These are phyloP conservation scores for Drosophila setosimentum DNA, from an alignment of 2,888 invertebrate species.

Conservation along the genomic window DNA sequence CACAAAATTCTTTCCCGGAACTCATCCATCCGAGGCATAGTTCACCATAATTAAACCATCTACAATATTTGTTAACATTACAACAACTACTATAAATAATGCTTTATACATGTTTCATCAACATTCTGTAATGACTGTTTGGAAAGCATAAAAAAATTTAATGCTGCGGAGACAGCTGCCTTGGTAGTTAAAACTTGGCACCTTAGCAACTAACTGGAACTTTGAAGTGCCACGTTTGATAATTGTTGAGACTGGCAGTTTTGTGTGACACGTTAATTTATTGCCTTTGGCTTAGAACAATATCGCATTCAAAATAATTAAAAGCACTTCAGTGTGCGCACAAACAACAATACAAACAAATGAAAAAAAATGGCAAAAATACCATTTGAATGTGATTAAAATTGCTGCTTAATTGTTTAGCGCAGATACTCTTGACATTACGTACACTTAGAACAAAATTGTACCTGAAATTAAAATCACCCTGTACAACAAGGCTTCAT, in stretches of 20 bases:
- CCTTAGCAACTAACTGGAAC: conserved; percentile 31
- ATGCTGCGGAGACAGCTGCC: conserved; percentile 6
- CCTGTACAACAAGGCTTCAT: too few relatives aligned
- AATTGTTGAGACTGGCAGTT: conserved; percentile 24
- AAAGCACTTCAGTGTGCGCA: conserved; percentile 66
- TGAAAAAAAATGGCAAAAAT: conserved; percentile 8
- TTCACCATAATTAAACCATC: not conserved
- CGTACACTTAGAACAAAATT: conserved; percentile 10
- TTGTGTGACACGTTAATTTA: conserved; percentile 70
- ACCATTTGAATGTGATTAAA: conserved; percentile 57
- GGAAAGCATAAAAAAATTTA: conserved; percentile 1
- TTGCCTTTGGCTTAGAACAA: conserved; percentile 68
- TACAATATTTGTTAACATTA: not conserved
- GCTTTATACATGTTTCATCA: not conserved
- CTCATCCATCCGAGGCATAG: not conserved
- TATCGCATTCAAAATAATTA: conserved; percentile 67
- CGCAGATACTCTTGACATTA: conserved; percentile 38
- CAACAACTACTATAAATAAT: not conserved
- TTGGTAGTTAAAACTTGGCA: conserved; percentile 34
- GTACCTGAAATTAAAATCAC: not conserved
- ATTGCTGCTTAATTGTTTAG: conserved; percentile 56
- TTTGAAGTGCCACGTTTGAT: conserved; percentile 43
- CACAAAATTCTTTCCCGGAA: not conserved
- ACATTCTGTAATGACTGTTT: not conserved
- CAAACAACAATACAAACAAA: conserved; percentile 51